phyloP scores from a whole-genome alignment of 2,888 invertebrate genomes.

The Euspilapteryx auroguttella region DNA sequence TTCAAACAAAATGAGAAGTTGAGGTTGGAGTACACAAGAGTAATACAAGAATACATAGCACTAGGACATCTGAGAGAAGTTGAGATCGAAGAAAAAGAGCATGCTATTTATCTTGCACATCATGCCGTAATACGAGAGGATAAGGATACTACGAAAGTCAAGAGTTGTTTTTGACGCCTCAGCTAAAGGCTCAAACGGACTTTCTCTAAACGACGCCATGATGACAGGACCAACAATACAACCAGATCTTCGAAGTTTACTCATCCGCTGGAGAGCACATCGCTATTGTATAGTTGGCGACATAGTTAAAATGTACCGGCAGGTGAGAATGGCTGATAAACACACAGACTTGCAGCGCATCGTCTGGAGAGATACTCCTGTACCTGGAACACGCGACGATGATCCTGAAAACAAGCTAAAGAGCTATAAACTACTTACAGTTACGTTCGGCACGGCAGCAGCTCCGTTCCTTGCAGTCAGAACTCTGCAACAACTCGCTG shows the following conservation, averaged over 20 bases:
- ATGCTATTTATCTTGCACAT: slow-evolving; percentile 10
- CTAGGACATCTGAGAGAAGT: slow-evolving; percentile 10
- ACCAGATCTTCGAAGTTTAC: slow-evolving; percentile 9
- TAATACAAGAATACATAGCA: slow-evolving; percentile 8
- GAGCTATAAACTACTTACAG: slow-evolving; percentile 8
- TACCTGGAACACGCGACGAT: no score
- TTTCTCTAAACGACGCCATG: slow-evolving; percentile 9
- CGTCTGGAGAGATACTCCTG: slow-evolving; percentile 11
- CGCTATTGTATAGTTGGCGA: slow-evolving; percentile 10
- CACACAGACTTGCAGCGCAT: slow-evolving; percentile 12
- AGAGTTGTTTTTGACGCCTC: no score
- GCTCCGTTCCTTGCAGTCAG: slow-evolving; percentile 11
- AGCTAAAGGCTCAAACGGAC: slow-evolving; percentile 8
- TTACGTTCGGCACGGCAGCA: slow-evolving; percentile 10
- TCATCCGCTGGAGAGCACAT: slow-evolving; percentile 9
- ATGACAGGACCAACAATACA: slow-evolving; percentile 11
- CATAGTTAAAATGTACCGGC: slow-evolving; percentile 14
- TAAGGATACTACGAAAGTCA: no score
- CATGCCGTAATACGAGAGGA: slow-evolving; percentile 11
- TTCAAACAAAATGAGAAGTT: slow-evolving; percentile 2
- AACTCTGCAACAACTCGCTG: slow-evolving; percentile 9
- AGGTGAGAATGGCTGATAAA: slow-evolving; percentile 9
- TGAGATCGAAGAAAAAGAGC: slow-evolving; percentile 3
- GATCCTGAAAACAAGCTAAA: slow-evolving; percentile 5
- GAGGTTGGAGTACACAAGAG: slow-evolving; percentile 7